phyloP scores from a whole-genome alignment of 2,113 vertebrate genomes.

The Solea solea region DNA sequence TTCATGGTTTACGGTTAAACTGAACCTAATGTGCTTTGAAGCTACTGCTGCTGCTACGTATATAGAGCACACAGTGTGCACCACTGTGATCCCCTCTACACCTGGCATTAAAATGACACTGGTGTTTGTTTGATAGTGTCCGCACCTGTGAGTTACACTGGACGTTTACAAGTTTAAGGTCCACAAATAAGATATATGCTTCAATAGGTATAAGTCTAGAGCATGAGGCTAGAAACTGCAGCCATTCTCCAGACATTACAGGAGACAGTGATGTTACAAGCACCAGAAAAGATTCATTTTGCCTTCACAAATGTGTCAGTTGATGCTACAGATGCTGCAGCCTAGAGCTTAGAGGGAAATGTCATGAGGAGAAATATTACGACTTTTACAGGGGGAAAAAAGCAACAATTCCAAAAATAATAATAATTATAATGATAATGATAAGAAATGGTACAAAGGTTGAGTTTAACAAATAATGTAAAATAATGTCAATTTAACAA shows the following conservation, averaged over 20 bases:
- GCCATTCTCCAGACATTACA: neutral
- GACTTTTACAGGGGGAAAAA: no score
- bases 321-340: no score
- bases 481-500: no score
- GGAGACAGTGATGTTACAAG: neutral
- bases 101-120: neutral
- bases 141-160: neutral
- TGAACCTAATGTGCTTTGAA: conserved; percentile 13
- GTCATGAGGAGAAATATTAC: no score
- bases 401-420: no score
- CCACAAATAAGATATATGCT: neutral
- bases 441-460: no score
- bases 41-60: neutral
- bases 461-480: no score
- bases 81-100: neutral
- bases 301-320: no score
- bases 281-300: neutral
- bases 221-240: neutral
- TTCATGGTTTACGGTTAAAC: neutral
- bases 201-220: neutral
- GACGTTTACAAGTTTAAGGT: neutral
- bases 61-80: neutral
- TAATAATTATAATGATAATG: no score
- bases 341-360: no score
- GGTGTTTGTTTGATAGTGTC: no score